Base-by-base conservation (phyloP, 2,797 vertebrate genomes). In the Thunnus albacares region DNA sequence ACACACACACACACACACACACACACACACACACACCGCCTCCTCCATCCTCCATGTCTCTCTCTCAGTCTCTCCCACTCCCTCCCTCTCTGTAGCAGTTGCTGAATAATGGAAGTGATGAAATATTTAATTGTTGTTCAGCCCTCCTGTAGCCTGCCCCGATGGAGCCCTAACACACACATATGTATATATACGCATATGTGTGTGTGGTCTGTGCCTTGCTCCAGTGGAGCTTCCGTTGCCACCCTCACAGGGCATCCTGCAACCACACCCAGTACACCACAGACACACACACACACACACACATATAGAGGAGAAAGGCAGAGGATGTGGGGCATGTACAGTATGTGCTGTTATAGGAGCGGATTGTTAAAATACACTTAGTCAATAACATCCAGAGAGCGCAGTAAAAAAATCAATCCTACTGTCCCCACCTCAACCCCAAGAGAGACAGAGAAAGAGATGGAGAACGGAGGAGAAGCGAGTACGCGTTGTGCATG, bases 51-150 rank as follows among this genome's bases (percentile, higher is more conserved):
- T 18, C 9, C 6, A 8, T 75, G 74, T 79, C 38, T 79, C 78
- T 84, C 58, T 71, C 67, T 80, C 52, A 75, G 43, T 69, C 62
- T 67, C 84, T 22, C 75, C 73, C 68, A 18, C 62, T 66, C 71
- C 56, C 81, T 80, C 81, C 69, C 73, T 84, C 87, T 70, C 67
- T 83, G 80, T 86, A 84, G 85, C 85, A 87, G 84, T 84, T 88
- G 80, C 82, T 96, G 81, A 95, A 96, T 95, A 94, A 95, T 94
- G 92, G 88, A 95, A 90, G 90, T 89, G 88, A 95, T 96, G 78
- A 95, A 96, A 96, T 95, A 96, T 96, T 94, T 93, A 95, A 90
- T 83, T 93, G 94, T 92, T 93, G 92, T 93, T 93, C 87, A 85
- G 88, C 82, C 92, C 91, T 92, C 93, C 93, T 87, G 90, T 81